Percentiles rank a stretch among this genome's conserved stretches.
phyloP scores from a whole-genome alignment of 1,140 invertebrate genomes.

The Atta colombica region DNA sequence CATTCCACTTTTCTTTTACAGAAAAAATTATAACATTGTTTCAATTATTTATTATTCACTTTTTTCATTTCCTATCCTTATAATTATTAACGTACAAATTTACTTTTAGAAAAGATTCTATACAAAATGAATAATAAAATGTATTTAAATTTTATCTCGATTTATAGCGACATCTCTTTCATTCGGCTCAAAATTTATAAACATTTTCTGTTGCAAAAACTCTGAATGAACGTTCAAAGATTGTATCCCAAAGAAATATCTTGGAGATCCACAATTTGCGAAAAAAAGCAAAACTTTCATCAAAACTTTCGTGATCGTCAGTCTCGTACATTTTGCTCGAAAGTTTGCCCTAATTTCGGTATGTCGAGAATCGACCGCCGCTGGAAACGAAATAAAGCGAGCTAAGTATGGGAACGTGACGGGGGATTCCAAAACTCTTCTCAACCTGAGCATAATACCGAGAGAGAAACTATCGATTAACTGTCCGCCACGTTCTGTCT shows the following conservation, averaged over 20 bases:
- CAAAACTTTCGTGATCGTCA: background rate
- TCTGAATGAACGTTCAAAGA: background rate
- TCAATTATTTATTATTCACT: conserved; percentile 18
- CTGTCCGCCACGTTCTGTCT: conserved; percentile 75
- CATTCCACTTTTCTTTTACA: background rate
- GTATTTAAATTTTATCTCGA: background rate
- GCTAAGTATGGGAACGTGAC: conserved; percentile 8
- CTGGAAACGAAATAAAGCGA: conserved; percentile 38
- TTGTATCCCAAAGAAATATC: background rate
- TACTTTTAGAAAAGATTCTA: background rate
- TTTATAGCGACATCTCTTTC: background rate
- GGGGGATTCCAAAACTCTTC: conserved; percentile 62
- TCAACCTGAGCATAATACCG: conserved; percentile 45
- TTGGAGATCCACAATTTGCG: background rate
- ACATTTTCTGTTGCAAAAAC: background rate
- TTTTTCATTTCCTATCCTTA: background rate
- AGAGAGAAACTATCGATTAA: conserved; percentile 80
- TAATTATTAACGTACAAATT: background rate
- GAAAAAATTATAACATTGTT: background rate
- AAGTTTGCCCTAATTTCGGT: conserved; percentile 51
- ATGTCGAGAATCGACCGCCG: conserved; percentile 15
- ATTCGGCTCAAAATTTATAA: background rate
- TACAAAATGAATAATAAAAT: background rate
- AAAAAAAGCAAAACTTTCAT: background rate
- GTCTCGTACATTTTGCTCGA: background rate